Percentiles rank a stretch among this genome's conserved stretches.
These are phyloP conservation scores for Pseudocheirus occidentalis DNA, from an alignment of 2,797 vertebrate species.

Conservation along the genomic window DNA sequence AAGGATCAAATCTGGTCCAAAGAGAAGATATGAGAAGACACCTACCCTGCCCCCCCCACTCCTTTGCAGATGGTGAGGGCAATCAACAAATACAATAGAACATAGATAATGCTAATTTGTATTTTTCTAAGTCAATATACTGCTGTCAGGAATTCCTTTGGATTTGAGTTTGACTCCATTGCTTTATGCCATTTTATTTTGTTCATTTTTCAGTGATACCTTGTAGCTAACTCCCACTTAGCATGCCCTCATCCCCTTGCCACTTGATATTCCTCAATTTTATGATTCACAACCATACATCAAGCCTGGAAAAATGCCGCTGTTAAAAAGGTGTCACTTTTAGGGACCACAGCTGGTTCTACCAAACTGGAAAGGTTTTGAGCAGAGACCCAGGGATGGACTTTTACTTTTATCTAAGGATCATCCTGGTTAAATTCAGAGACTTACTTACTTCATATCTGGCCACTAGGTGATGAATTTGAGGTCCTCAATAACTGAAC, in stretches of 20 bases:
- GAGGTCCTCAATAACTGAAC: background rate
- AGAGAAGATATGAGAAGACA: too few relatives aligned
- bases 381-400: background rate
- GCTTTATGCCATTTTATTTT: background rate
- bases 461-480: background rate
- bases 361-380: background rate
- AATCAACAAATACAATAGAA: too few relatives aligned
- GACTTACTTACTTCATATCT: background rate
- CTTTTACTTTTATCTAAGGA: background rate
- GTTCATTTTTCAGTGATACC: background rate
- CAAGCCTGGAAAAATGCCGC: background rate
- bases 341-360: background rate
- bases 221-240: background rate
- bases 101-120: background rate
- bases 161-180: background rate
- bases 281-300: background rate
- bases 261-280: background rate
- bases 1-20: too few relatives aligned
- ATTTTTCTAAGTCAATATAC: background rate
- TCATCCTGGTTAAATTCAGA: background rate
- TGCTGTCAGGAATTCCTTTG: background rate
- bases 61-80: too few relatives aligned
- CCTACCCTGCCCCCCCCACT: too few relatives aligned
- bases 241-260: background rate
- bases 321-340: background rate